Base-by-base conservation (phyloP, 2,797 vertebrate species). In the Sarcophilus harrisii region DNA sequence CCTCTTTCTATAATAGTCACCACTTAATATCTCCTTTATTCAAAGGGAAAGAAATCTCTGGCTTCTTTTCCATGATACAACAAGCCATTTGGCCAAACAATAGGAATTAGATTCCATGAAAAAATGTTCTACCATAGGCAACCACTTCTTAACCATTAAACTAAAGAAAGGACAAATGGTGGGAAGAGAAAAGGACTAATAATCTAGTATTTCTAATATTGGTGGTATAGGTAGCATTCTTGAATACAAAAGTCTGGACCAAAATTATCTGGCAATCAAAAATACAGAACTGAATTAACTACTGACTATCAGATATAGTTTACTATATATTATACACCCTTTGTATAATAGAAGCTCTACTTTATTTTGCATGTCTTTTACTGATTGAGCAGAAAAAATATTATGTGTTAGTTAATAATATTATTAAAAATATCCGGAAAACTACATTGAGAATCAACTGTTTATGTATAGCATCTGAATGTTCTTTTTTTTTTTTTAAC, bases 221-320 rank as follows among this genome's bases (percentile, higher is more conserved):
- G 38, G 18, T 81, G 38, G n/a, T 27, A 45, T 0, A 1, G 4
- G 38, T 16, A 54, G 30, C 32, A 54, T 0, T 9, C 54, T 57
- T 60, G 38, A 57, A 9, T 0, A 1, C 9, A 6, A 29, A 1
- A 1, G 11, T 32, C 4, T 57, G 58, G 30, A 57, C 28, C 45
- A 90, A 54, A 30, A 12, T 30, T 27, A 9, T 0, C 1, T 0
- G 18, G 29, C 18, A 14, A 16, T 1, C 2, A 54, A 14, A 6
- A 94, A 10, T 16, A 30, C 0, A 29, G 14, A 58, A 10, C 1
- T 6, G 2, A 5, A 0, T 18, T 12, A 54, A 58, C 10, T 45
- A n/a, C 32, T 27, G 0, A n/a, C 3, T 32, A 24, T 10, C 32
- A 52, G 6, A 24, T n/a, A 29, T 29, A 4, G 28, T 66, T 12